phyloP scores from a whole-genome alignment of 64 coral and sea anemone species.

The Stichodactyla helianthus region DNA sequence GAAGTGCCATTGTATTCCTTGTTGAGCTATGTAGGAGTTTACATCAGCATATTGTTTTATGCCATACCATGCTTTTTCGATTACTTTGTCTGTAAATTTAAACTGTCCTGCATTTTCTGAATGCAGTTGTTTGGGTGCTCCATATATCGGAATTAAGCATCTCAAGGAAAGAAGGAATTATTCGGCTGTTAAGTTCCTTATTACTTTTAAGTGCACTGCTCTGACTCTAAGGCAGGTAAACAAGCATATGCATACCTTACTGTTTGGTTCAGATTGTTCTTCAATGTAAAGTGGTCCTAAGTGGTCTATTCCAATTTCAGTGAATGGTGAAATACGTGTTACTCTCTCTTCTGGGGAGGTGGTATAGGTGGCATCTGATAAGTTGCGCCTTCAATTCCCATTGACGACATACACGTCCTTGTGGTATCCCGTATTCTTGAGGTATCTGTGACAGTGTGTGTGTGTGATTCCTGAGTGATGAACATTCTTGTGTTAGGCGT shows the following conservation, averaged over 20 bases:
- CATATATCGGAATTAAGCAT: conserved; percentile 35
- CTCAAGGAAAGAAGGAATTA: conserved; percentile 35
- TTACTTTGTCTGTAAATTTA: conserved; percentile 18
- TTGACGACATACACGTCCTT: no score
- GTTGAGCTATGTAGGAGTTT: no score
- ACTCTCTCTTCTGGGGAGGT: conserved; percentile 44
- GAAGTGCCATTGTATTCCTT: not conserved
- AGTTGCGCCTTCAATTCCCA: conserved; percentile 38
- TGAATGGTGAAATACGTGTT: conserved; percentile 8
- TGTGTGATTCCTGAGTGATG: no score
- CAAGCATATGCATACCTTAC: conserved; percentile 34
- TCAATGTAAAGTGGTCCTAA: conserved; percentile 21
- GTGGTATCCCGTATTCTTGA: no score
- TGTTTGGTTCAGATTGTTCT: not conserved
- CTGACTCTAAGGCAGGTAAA: conserved; percentile 41
- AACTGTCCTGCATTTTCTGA: conserved; percentile 38
- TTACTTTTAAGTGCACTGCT: conserved; percentile 34
- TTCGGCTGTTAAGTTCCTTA: conserved; percentile 35
- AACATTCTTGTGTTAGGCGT: no score
- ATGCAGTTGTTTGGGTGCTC: conserved; percentile 32
- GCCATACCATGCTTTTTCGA: conserved; percentile 15
- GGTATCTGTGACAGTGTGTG: no score
- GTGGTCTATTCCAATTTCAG: conserved; percentile 17
- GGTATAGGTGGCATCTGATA: conserved; percentile 40
- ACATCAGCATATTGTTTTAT: no score